phyloP scores from a whole-genome alignment of 2,888 invertebrate species.

The Diaphora mendica region DNA sequence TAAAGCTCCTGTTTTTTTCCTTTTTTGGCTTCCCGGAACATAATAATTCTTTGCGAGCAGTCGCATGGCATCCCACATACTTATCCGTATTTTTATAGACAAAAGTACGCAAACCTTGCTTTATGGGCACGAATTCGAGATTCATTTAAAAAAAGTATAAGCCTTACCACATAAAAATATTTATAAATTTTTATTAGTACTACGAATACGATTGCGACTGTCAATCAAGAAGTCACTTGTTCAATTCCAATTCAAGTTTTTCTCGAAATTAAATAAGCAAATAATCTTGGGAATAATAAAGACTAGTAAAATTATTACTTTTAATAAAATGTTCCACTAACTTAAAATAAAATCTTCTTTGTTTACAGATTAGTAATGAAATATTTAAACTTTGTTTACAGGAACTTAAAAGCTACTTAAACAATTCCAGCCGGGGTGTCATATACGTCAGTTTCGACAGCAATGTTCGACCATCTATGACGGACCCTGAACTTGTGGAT shows the following conservation, averaged over 20 bases:
- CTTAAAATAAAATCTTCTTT: not conserved
- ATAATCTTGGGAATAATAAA: no score
- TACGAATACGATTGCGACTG: no score
- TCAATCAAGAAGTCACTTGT: no score
- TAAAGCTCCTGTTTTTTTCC: conserved; percentile 55
- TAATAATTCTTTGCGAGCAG: conserved; percentile 48
- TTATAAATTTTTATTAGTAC: not conserved
- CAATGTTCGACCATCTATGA: conserved; percentile 27
- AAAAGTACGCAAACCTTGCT: conserved; percentile 37
- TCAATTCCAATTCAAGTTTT: no score
- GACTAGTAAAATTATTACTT: not conserved
- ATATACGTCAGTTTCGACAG: conserved; percentile 39
- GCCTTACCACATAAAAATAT: conserved; percentile 47
- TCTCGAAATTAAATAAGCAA: no score
- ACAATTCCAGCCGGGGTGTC: conserved; percentile 31
- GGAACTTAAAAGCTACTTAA: conserved; percentile 13
- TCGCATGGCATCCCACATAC: conserved; percentile 46
- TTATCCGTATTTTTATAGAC: conserved; percentile 46
- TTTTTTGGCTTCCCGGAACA: conserved; percentile 44
- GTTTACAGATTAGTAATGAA: not conserved
- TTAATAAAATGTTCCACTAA: not conserved
- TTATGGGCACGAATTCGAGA: conserved; percentile 45
- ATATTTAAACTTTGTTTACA: not conserved
- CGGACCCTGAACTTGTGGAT: conserved; percentile 15
- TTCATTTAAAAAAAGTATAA: conserved; percentile 51